Conservation (phyloP, 2,888 invertebrate species). For the Xylota segnis region DNA sequence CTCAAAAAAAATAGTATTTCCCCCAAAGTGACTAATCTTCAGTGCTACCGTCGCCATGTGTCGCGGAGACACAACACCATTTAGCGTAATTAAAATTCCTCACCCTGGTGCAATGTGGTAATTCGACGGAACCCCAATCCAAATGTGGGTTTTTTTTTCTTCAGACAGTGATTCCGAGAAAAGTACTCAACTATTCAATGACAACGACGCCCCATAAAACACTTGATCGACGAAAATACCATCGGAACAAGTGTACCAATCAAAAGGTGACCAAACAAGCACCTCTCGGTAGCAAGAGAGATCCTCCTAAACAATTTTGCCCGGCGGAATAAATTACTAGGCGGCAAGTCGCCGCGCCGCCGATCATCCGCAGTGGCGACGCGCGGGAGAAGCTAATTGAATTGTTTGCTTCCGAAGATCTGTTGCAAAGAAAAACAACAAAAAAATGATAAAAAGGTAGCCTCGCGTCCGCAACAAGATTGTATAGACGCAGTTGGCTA, state of each 20-base stretch:
- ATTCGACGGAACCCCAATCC: conserved; percentile 32
- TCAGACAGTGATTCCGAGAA: conserved; percentile 46
- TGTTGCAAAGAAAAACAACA: not conserved
- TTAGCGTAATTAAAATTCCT: conserved; percentile 52
- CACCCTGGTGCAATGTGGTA: conserved; percentile 29
- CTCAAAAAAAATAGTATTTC: not conserved
- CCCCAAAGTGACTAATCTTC: conserved; percentile 23
- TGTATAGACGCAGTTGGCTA: not conserved
- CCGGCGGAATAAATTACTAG: conserved; percentile 36
- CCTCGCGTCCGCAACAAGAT: conserved; percentile 13
- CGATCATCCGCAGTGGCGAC: conserved; percentile 3
- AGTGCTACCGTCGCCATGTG: conserved; percentile 19
- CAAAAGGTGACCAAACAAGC: conserved; percentile 18
- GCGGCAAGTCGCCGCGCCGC: conserved; percentile 5
- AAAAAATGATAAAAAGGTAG: not conserved
- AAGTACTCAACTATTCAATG: conserved; percentile 2
- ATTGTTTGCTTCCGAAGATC: conserved; percentile 51
- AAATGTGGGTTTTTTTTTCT: conserved; percentile 27
- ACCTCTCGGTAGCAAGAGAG: conserved; percentile 8
- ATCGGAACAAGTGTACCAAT: conserved; percentile 31
- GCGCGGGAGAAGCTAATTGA: conserved; percentile 40
- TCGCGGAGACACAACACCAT: not conserved
- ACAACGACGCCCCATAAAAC: conserved; percentile 7
- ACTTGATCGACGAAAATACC: conserved; percentile 18
- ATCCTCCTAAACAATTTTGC: not conserved